Base-by-base conservation (phyloP, 2,888 invertebrate genomes). In the Gastrophysa polygoni region DNA sequence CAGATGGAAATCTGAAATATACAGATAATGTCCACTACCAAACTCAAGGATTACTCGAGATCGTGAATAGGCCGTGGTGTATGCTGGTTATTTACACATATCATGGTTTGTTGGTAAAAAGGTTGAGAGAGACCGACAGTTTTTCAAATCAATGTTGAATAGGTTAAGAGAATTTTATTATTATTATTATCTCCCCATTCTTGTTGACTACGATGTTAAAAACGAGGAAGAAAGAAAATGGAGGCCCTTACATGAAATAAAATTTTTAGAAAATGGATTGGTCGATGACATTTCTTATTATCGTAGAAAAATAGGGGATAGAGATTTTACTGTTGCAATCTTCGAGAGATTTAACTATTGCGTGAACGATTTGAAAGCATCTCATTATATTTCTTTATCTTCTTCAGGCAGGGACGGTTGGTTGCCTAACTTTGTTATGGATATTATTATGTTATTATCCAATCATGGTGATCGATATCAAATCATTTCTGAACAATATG, bases 391-490 rank as follows among this genome's bases (percentile, higher is more conserved):
- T 17, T 38, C 44, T 24, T 20, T 59, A 38, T n/a, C 38, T 2
- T 11, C 4, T n/a, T 10, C 14, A 20, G 21, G 14, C 5, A 44
- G 51, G 2, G 51, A 43, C 8, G 51, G 51, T 10, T 59, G 58
- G 58, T 21, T 59, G 6, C 16, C 34, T 29, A 51, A 46, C 20
- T 59, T 46, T 32, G 51, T 59, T 7, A 20, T 59, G 1, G 51
- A 44, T 16, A 52, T 59, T 29, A 11, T 38, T 14, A 10, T 57
- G 24, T 24, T 43, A 24, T 48, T 57, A 38, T 43, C 20, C 10
- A 28, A 57, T 49, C 3, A 11, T 4, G 16, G 17, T 10, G 28
- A 46, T 1, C 24, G 11, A 14, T 57, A 28, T 28, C 57, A 57
- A 43, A 57, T 57, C n/a, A 8, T 50, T 16, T 44, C 49, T 10